Conservation (phyloP, 2,797 vertebrate species). For the Pipistrellus kuhlii region DNA sequence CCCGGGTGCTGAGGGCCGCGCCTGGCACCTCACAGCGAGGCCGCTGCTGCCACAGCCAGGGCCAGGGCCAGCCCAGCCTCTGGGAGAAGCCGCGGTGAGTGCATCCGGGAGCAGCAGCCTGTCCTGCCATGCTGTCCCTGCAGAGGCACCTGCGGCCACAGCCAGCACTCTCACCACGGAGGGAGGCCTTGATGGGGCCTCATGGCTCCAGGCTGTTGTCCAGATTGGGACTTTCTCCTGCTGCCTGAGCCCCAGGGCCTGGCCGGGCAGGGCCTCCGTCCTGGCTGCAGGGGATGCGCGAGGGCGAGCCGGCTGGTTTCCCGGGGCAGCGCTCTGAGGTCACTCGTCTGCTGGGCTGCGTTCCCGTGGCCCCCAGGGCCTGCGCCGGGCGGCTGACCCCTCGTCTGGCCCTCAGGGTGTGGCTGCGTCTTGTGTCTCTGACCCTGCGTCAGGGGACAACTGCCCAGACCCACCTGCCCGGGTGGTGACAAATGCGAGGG, state of each 20-base stretch:
- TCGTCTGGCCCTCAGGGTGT: not conserved
- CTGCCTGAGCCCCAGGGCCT: not conserved
- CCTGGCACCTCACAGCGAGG: accelerated
- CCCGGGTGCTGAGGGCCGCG: not conserved
- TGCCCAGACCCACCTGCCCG: slow-evolving; percentile 59
- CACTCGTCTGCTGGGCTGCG: not conserved
- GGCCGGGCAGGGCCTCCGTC: not conserved
- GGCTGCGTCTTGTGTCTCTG: not conserved
- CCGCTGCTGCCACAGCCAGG: not conserved
- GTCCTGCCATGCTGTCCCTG: not conserved
- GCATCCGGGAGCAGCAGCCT: not conserved
- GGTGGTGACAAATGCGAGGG: slow-evolving; percentile 42
- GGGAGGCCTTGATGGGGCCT: not conserved
- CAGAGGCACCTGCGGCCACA: not conserved
- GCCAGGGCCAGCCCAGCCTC: not conserved
- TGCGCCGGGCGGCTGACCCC: not conserved
- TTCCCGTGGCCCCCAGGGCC: not conserved
- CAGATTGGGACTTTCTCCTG: not conserved
- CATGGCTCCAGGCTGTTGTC: not conserved
- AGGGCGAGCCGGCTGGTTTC: not conserved
- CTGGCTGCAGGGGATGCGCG: not conserved
- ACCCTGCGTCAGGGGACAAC: not conserved
- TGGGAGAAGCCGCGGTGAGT: not conserved
- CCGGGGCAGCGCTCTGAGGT: not conserved
- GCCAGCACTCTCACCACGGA: no score